phyloP scores from a whole-genome alignment of 2,888 invertebrate species.

The Aphidoletes aphidimyza region DNA sequence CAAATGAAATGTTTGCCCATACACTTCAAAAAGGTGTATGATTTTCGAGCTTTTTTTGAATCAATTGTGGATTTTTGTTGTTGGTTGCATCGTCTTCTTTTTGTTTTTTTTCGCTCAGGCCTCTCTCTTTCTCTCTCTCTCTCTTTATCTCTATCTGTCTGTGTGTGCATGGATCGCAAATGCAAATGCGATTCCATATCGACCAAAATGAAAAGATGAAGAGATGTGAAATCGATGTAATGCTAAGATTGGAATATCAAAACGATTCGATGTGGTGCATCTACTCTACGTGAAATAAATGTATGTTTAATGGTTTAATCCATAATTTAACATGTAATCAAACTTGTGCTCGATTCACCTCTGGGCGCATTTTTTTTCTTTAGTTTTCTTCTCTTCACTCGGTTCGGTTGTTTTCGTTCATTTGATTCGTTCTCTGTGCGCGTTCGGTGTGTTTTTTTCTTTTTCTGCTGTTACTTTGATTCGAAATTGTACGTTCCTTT shows the following conservation, averaged over 20 bases:
- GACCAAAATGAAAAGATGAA: neutral
- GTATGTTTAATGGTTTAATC: slow-evolving; percentile 40
- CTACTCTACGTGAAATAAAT: slow-evolving; percentile 22
- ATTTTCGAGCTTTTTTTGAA: too few species aligned
- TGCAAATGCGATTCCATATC: neutral
- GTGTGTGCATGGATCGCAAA: too few species aligned
- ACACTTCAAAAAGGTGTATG: too few species aligned
- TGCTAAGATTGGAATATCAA: neutral
- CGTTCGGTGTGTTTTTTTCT: neutral
- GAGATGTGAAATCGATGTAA: neutral
- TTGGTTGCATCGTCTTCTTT: too few species aligned
- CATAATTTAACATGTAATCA: slow-evolving; percentile 54
- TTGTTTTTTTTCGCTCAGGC: too few species aligned
- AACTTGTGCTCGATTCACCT: slow-evolving; percentile 52
- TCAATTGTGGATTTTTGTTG: too few species aligned
- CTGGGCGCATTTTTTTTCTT: neutral
- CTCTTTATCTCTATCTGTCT: too few species aligned
- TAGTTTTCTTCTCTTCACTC: neutral
- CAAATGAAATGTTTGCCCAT: too few species aligned
- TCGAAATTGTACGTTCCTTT: slow-evolving; percentile 10
- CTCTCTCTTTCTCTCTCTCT: too few species aligned
- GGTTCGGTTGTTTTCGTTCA: neutral
- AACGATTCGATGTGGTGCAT: slow-evolving; percentile 51
- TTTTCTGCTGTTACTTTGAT: neutral
- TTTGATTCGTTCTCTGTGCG: neutral